Conservation (phyloP, 2,888 invertebrate genomes). For the Pammene aurita region DNA sequence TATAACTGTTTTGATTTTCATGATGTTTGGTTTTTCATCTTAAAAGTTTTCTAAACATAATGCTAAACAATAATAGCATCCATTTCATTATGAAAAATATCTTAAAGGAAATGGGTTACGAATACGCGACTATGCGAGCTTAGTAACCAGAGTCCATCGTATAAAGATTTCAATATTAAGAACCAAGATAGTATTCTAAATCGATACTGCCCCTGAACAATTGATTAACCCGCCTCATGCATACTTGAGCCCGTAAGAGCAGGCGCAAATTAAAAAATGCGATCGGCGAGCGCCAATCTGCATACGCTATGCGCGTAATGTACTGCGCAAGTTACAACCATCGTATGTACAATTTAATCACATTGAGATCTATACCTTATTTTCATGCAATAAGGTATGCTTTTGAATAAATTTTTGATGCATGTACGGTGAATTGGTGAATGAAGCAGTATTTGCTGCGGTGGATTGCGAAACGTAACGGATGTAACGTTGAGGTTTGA, state of each 20-base stretch:
- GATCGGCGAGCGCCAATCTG: constrained; percentile 57
- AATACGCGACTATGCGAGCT: too few relatives aligned
- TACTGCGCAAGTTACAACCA: background rate
- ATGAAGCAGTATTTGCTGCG: background rate
- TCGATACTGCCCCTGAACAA: background rate
- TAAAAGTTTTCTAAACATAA: too few relatives aligned
- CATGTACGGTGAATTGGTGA: background rate
- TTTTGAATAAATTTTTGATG: background rate
- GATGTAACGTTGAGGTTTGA: background rate
- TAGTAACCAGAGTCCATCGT: too few relatives aligned
- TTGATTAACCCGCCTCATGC: constrained; percentile 30
- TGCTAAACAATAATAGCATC: too few relatives aligned
- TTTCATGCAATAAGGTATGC: background rate
- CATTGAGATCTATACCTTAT: background rate
- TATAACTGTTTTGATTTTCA: too few relatives aligned
- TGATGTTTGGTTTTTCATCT: too few relatives aligned
- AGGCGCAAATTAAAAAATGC: constrained; percentile 63
- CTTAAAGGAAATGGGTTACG: too few relatives aligned
- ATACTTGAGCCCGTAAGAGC: constrained; percentile 40
- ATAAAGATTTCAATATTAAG: background rate
- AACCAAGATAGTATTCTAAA: background rate
- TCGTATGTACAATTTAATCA: background rate
- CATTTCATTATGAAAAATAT: too few relatives aligned
- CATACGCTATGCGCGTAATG: constrained; percentile 49
- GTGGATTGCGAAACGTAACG: constrained; percentile 33